Conservation (phyloP, 1,140 invertebrate genomes). For the Drosophila ohnishii region DNA sequence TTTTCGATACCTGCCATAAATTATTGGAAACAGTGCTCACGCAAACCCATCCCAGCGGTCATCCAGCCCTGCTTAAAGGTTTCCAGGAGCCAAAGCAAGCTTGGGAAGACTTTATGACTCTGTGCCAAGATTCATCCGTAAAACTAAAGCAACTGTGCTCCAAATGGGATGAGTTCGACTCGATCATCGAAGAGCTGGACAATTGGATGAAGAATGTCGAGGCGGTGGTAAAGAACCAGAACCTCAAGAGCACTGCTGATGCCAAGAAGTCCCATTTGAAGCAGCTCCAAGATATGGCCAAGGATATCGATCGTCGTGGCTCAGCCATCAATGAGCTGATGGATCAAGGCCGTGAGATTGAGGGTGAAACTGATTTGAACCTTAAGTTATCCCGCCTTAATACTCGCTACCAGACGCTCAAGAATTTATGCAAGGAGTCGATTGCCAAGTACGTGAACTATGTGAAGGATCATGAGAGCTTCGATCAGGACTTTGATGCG, state of each 20-base stretch:
- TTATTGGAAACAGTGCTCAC: slow-evolving; percentile 89
- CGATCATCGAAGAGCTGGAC: slow-evolving; percentile 89
- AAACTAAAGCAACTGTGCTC: slow-evolving; percentile 89
- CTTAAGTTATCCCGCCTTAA: slow-evolving; percentile 91
- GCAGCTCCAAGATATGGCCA: slow-evolving; percentile 89
- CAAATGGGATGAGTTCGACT: slow-evolving; percentile 92
- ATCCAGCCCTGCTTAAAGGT: slow-evolving; percentile 88
- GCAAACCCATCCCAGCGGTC: slow-evolving; percentile 91
- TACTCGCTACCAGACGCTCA: slow-evolving; percentile 93
- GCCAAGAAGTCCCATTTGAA: slow-evolving; percentile 92
- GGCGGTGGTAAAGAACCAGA: slow-evolving; percentile 93
- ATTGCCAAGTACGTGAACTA: slow-evolving; percentile 91
- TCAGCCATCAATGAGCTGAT: slow-evolving; percentile 88
- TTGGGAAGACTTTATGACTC: slow-evolving; percentile 90
- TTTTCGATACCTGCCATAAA: slow-evolving; percentile 88
- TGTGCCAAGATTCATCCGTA: slow-evolving; percentile 87
- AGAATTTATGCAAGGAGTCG: slow-evolving; percentile 91
- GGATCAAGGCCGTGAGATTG: slow-evolving; percentile 88
- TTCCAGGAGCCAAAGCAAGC: slow-evolving; percentile 89
- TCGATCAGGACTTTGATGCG: slow-evolving; percentile 90
- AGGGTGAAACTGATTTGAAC: slow-evolving; percentile 90
- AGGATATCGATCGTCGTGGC: slow-evolving; percentile 89
- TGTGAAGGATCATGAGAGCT: slow-evolving; percentile 92
- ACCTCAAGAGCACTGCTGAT: slow-evolving; percentile 92
- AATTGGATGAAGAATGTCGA: slow-evolving; percentile 94